Evolutionary conservation across 1,140 invertebrate genomes (phyloP).

Genomic region (Heliconius himera): DNA sequence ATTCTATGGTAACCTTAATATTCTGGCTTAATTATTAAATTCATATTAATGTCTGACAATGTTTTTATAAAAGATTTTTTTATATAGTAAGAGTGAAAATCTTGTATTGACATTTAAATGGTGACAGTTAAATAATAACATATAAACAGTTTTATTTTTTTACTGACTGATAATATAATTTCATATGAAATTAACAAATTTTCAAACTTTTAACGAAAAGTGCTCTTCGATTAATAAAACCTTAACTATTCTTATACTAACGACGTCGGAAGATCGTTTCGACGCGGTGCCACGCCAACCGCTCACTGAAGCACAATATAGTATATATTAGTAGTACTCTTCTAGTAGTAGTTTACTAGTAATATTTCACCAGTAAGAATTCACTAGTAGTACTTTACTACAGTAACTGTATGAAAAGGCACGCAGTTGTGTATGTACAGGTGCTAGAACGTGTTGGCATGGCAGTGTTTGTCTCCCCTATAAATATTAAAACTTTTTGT

Average conservation of each 20-base stretch:
- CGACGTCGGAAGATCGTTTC: constrained; percentile 50
- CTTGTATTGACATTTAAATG: too few relatives aligned
- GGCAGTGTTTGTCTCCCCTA: constrained; percentile 56
- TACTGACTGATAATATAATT: background rate
- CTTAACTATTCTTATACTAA: constrained; percentile 51
- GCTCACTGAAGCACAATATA: constrained; percentile 67
- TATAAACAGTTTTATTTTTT: background rate
- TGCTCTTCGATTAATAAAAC: constrained; percentile 43
- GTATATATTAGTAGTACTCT: constrained; percentile 28
- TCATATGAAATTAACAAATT: background rate
- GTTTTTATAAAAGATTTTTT: too few relatives aligned
- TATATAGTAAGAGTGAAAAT: too few relatives aligned
- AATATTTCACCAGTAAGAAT: too few relatives aligned
- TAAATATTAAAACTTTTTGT: constrained; percentile 27
- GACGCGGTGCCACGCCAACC: constrained; percentile 60
- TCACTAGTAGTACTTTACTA: background rate
- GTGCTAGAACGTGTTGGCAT: constrained; percentile 62
- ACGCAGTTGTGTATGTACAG: constrained; percentile 70
- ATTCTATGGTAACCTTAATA: too few relatives aligned
- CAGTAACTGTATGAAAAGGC: constrained; percentile 46
- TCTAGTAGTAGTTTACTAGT: constrained; percentile 6
- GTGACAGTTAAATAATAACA: too few relatives aligned
- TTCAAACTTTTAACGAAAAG: constrained; percentile 17
- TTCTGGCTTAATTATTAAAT: too few relatives aligned
- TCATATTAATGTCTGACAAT: too few relatives aligned